Base-by-base conservation (phyloP, 2,888 invertebrate genomes). In the Agonopterix alstromeriana region DNA sequence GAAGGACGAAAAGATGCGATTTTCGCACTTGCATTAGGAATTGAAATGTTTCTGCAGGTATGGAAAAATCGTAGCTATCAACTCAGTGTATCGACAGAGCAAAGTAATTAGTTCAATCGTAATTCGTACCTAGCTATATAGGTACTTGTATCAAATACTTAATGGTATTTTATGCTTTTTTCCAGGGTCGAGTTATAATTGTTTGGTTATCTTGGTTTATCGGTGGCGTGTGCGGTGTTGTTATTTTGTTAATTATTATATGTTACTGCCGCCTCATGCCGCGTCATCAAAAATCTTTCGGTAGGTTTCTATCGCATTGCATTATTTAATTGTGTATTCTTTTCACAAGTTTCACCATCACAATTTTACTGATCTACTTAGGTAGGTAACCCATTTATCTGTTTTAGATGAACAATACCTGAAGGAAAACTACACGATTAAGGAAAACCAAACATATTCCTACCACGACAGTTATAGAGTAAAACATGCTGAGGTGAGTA, bases 231-330 rank as follows among this genome's bases (percentile, higher is more conserved):
- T 91, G 92, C 65, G 91, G 92, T 65, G 91, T 92, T 65, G 77
- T 92, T 65, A 85, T 92, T 73, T 89, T 92, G 72, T 90, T 92
- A 60, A 82, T 91, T 71, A 82, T 93, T 67, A 86, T 92, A 65
- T 93, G 92, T 82, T 91, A 92, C 77, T 93, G 92, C 77, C 92
- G 92, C 87, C 90, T 92, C 72, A 92, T 92, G 90, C 92, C 92
- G 64, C 91, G 91, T 57, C 90, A 92, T 69, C 92, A 92, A 79
- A 92, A 92, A 83, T 91, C 92, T 55, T 91, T 91, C 70, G 91
- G 93, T 93, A 43, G 14, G 38, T 9, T 38, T 27, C 27, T 5
- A 27, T 27, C 27, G 0, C 27, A 27, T 27, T 27, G 5, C 27
- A 27, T 27, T 27, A 27, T 27, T 27, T 7, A 17, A 17, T 17